A percentile compares a stretch with the other conserved stretches of the same genome.
Conservation (phyloP, 2,113 vertebrate genomes). For the Diadophis punctatus region DNA sequence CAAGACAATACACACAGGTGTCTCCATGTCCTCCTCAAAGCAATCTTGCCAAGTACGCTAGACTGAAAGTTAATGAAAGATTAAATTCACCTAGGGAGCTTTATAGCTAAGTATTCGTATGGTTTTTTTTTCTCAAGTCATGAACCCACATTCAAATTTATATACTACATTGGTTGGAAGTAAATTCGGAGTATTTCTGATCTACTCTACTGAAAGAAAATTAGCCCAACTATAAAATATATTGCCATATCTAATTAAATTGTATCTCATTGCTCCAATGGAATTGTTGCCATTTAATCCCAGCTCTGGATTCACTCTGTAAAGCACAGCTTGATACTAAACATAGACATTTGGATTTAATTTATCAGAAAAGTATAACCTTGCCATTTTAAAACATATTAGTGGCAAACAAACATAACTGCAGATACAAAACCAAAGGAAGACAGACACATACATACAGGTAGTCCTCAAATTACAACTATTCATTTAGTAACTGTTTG, state of each 20-base stretch:
- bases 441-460: neutral
- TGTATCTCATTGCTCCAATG: neutral
- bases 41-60: neutral
- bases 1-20: neutral
- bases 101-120: neutral
- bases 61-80: neutral
- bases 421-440: neutral
- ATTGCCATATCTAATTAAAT: neutral
- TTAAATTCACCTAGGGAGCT: neutral
- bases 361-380: accelerated
- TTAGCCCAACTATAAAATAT: neutral
- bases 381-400: neutral
- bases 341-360: neutral
- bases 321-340: neutral
- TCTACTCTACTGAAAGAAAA: neutral
- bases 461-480: too few relatives aligned
- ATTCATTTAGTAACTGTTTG: neutral
- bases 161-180: neutral
- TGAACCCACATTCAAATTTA: neutral
- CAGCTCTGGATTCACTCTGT: slow-evolving; percentile 22
- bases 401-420: neutral
- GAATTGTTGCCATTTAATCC: slow-evolving; percentile 27
- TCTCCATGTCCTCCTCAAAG: neutral
- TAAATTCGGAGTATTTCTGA: neutral
- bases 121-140: neutral